Evolutionary conservation across 2,113 vertebrate species (phyloP).

Genomic region (Pyrgilauda ruficollis): DNA sequence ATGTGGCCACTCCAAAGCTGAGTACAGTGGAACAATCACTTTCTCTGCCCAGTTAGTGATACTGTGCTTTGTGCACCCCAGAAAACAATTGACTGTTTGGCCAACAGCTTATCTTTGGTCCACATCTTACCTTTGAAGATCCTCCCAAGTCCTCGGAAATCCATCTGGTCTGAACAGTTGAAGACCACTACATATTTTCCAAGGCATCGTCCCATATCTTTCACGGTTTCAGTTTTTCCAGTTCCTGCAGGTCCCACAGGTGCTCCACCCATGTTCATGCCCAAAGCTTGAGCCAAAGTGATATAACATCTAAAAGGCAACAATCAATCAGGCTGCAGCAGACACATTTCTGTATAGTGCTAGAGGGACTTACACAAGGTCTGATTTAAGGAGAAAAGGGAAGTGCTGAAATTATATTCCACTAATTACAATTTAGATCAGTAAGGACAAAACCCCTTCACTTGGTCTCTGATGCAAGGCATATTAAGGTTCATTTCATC

Average conservation of each 20-base stretch:
- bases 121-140: slow-evolving; percentile 89
- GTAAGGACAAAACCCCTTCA: background rate
- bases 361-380: background rate
- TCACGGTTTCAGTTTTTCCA: slow-evolving; percentile 94
- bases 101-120: background rate
- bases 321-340: background rate
- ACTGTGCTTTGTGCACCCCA: accelerated
- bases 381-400: background rate
- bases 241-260: slow-evolving; percentile 95
- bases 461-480: background rate
- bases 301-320: slow-evolving; percentile 88
- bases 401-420: background rate
- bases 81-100: background rate
- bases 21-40: background rate
- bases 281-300: slow-evolving; percentile 92
- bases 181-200: slow-evolving; percentile 98
- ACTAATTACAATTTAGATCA: background rate
- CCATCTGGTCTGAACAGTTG: slow-evolving; percentile 99
- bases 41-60: background rate
- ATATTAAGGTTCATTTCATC: background rate
- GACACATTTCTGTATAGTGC: background rate
- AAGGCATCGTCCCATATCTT: slow-evolving; percentile 96
- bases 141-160: slow-evolving; percentile 94
- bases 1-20: background rate
- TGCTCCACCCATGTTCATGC: slow-evolving; percentile 96